Evolutionary conservation across 2,888 invertebrate genomes (phyloP), one percentile per base, ranked within the genome.

Genomic region (Caenorhabditis imperialis): DNA sequence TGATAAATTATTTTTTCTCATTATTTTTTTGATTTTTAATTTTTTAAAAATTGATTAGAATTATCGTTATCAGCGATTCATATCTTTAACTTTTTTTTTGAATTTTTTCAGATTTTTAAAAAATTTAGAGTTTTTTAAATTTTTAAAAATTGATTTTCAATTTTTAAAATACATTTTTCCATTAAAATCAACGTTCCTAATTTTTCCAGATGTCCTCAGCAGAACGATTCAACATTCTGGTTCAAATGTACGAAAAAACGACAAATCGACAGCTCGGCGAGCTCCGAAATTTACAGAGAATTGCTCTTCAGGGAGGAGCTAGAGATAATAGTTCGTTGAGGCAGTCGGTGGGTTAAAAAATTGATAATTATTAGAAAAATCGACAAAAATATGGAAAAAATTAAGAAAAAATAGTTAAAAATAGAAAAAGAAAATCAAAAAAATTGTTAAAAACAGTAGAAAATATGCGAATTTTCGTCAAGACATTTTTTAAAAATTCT

Each of bases 181-280:
- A 30, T 27, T 12, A 22, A 10, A 4, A 40, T 53, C 16, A 5
- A 16, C 22, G 20, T 53, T 53, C 3, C 37, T 1, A 4, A 12
- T 37, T 27, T 22, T 40, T 42, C 18, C 25, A 53, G 54, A 54
- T 63, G 53, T 30, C 65, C 12, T 18, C 69, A 8, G 37, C 20
- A n/a, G 25, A 55, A 23, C 16, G 67, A 10, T 57, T 67, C 45
- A 42, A 44, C 14, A 22, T 33, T 5, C 45, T 67, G 27, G 47
- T 78, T n/a, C 73, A 71, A 40, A 55, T 73, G 40, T 81, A 81
- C 47, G 78, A 81, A 55, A 54, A 72, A 25, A 62, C 74, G 38
- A 70, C 75, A 8, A 48, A 30, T 14, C 45, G 57, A 0, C 55
- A 78, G 20, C 10, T 81, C n/a, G 22, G n/a, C 12, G 80, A 80